Conservation (phyloP, 2,797 vertebrate genomes). For the Lates japonicus region DNA sequence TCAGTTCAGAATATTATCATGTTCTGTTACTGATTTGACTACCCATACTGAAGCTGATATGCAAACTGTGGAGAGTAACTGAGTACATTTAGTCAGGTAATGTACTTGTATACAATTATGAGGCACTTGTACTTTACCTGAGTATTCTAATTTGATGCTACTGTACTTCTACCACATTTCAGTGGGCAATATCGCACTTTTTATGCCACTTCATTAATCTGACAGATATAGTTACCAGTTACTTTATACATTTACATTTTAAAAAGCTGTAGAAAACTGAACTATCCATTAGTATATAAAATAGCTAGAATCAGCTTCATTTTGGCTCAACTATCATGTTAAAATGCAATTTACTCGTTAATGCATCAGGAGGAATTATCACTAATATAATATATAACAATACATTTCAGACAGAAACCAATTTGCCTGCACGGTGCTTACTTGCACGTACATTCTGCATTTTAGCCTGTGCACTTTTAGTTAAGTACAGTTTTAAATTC, state of each 20-base stretch:
- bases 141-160: neutral
- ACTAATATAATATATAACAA: constrained; percentile 14
- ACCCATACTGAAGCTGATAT: neutral
- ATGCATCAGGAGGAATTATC: constrained; percentile 20
- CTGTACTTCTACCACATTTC: neutral
- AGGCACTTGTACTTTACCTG: no score
- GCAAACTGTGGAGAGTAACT: neutral
- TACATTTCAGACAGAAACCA: neutral
- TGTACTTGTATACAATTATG: no score
- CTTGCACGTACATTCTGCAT: neutral
- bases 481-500: neutral
- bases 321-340: constrained; percentile 2
- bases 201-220: constrained; percentile 9
- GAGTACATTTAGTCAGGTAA: no score
- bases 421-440: neutral
- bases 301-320: no score
- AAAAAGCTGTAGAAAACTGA: neutral
- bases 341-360: constrained; percentile 33
- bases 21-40: neutral
- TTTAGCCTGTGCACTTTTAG: neutral
- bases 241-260: constrained; percentile 28
- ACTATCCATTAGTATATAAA: no score
- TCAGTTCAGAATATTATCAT: neutral
- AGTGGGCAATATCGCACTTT: neutral
- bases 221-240: constrained; percentile 10